Percentiles rank a stretch among this genome's conserved stretches.
These are phyloP conservation scores for Ochotona curzoniae DNA, from an alignment of 2,113 vertebrate species.

Conservation along the genomic window DNA sequence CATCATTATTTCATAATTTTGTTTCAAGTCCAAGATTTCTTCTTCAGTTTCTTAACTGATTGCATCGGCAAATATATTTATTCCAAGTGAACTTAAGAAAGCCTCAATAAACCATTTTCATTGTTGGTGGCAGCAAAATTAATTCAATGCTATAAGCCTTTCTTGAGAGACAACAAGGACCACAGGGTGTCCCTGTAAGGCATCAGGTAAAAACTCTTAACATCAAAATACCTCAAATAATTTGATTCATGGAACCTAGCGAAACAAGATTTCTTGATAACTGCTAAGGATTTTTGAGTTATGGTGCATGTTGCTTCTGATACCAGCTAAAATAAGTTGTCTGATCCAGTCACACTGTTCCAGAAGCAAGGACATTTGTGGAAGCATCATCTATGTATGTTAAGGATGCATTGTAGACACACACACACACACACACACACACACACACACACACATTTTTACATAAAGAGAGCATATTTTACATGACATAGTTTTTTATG, in stretches of 20 bases:
- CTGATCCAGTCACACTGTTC: not conserved
- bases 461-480: not conserved
- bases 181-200: not conserved
- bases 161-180: not conserved
- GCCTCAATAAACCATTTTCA: not conserved
- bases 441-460: too few species aligned
- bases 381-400: not conserved
- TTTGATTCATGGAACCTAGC: not conserved
- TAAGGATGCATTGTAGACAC: not conserved
- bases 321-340: not conserved
- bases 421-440: not conserved
- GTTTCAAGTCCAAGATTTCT: not conserved
- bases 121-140: not conserved
- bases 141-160: not conserved
- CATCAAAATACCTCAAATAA: not conserved
- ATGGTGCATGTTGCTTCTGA: not conserved
- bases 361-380: not conserved
- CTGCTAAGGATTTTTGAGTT: not conserved
- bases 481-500: not conserved
- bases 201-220: not conserved
- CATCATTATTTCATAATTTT: not conserved
- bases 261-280: not conserved
- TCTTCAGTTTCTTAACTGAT: not conserved
- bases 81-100: not conserved
- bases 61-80: not conserved